Evolutionary conservation across 35 echinoderm and acorn worm genomes (phyloP).

Genomic region (Chiridota heheva): DNA sequence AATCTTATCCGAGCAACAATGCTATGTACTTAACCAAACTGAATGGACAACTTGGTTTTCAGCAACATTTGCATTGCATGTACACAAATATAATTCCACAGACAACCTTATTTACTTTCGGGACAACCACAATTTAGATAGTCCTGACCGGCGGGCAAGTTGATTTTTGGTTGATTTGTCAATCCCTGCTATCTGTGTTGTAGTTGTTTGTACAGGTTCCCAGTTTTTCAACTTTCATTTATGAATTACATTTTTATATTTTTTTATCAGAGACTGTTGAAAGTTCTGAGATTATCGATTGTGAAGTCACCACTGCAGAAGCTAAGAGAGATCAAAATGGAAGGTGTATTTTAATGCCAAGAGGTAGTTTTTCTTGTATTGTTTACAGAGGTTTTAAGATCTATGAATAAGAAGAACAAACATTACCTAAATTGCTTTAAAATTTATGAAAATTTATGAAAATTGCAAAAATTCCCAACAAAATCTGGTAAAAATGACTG

Average conservation of each 20-base stretch:
- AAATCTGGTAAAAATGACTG: not conserved
- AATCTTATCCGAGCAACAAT: too few species aligned
- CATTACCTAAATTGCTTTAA: not conserved
- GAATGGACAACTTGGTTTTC: too few species aligned
- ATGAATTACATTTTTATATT: not conserved
- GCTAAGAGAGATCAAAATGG: conserved; percentile 49
- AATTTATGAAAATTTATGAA: not conserved
- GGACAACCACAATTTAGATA: too few species aligned
- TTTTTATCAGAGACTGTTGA: conserved; percentile 38
- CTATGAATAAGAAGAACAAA: not conserved
- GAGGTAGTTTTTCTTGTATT: conserved; percentile 27
- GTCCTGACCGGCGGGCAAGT: too few species aligned
- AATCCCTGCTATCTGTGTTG: too few species aligned
- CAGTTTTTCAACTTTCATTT: too few species aligned
- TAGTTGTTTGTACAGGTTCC: too few species aligned
- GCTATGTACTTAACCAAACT: too few species aligned
- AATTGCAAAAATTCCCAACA: not conserved
- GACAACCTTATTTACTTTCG: too few species aligned
- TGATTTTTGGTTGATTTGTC: too few species aligned
- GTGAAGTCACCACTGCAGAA: conserved; percentile 68
- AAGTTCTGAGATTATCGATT: conserved; percentile 42
- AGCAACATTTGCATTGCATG: too few species aligned
- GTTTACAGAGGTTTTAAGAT: not conserved
- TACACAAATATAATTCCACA: too few species aligned
- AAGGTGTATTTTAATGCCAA: conserved; percentile 42